Conservation (phyloP, 1,140 invertebrate genomes). For the Argopecten irradians region DNA sequence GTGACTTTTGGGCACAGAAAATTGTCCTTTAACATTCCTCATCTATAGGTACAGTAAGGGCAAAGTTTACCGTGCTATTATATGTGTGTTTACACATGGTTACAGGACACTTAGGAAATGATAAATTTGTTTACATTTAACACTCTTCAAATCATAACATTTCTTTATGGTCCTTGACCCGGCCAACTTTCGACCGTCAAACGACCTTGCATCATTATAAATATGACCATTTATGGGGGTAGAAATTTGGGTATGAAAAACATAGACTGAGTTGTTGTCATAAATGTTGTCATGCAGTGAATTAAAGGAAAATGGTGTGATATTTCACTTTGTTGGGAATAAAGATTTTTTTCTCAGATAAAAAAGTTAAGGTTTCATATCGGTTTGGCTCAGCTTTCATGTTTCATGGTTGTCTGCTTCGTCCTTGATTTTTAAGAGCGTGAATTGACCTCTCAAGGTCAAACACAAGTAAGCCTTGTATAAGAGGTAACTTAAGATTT, state of each 20-base stretch:
- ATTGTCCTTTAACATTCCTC: neutral
- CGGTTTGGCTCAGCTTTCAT: no score
- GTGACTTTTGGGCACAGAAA: neutral
- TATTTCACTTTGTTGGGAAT: neutral
- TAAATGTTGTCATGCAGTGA: neutral
- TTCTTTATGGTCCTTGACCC: neutral
- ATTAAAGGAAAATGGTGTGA: neutral
- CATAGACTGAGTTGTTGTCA: neutral
- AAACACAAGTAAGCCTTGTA: neutral
- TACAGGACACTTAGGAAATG: neutral
- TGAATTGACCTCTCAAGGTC: neutral
- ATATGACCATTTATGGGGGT: neutral
- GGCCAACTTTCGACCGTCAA: neutral
- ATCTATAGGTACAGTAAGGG: neutral
- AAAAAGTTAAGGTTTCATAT: neutral
- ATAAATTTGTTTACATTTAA: slow-evolving; percentile 19
- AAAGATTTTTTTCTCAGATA: neutral
- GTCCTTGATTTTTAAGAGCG: neutral
- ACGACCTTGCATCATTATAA: neutral
- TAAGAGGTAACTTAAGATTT: neutral
- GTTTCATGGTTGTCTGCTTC: neutral
- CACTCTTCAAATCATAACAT: neutral
- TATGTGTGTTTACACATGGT: neutral
- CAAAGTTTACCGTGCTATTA: slow-evolving; percentile 18
- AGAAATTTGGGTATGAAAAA: neutral